Base-by-base conservation (phyloP, 23 tunicate species). In the Oikopleura dioica region DNA sequence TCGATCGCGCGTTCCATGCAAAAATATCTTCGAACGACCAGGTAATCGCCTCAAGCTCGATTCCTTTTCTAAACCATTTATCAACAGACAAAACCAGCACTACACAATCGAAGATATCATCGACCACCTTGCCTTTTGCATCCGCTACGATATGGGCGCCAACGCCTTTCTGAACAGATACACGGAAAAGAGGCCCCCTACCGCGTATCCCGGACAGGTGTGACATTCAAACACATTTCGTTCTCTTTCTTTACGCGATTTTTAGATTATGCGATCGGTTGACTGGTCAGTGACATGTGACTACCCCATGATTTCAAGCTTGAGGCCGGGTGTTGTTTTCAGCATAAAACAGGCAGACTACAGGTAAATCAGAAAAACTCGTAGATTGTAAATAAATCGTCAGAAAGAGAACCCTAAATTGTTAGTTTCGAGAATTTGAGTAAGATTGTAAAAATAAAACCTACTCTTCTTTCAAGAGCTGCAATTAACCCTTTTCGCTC, bases 1-100 rank as follows among this genome's bases (percentile, higher is more conserved):
- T 89, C 97, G 1, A 75, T 91, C 21, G 97, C 97, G 5, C 80
- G 97, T 38, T 80, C 97, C 5, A 38, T 91, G 38, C 97, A 91
- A 76, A 91, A 91, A 77, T 91, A 85, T 50, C 82, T 91, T 26
- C 84, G 97, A 51, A 91, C 97, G 1, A 91, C 97, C 12, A 44
- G 55, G 55, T 44, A 21, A 21, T 9, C 21, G 9, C 9, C 9
- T 9, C 9, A 44, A 44, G 16, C 9, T 9, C 55, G 21, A 9
- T 9, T 44, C 16, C 9, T 44, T 44, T 44, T 44, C 55, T 21
- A 44, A 44, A 9, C 55, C 21, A 44, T 44, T 44, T 44, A 9
- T 44, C 16, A 9, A 44, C 55, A 59, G 97, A 32, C 97, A 91
- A 69, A 89, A 91, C 76, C 97, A 82, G 37, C 97, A 91, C 76